A percentile compares a stretch with the other conserved stretches of the same genome.
Evolutionary conservation across 2,888 invertebrate species (phyloP).

Genomic region (Mesorhabditis belari): DNA sequence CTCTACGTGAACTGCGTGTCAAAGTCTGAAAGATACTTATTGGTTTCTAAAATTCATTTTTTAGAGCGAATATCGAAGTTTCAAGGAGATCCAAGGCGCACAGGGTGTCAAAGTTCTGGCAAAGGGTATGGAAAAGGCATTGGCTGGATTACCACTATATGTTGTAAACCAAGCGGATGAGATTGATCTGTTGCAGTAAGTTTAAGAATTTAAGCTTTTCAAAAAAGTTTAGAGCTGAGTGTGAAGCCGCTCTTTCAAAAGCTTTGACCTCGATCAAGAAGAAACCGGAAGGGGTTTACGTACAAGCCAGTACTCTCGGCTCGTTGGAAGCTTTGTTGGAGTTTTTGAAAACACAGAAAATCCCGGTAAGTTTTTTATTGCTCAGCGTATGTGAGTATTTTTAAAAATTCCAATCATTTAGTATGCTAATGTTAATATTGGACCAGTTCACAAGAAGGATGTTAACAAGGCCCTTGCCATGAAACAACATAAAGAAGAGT

Average conservation of each 20-base stretch:
- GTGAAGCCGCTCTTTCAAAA: slow-evolving; percentile 75
- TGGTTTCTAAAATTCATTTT: slow-evolving; percentile 1
- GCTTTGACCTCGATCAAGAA: slow-evolving; percentile 86
- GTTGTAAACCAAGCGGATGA: slow-evolving; percentile 90
- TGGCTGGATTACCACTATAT: slow-evolving; percentile 83
- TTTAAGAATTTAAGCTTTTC: neutral
- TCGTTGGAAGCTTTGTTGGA: slow-evolving; percentile 92
- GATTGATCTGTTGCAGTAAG: slow-evolving; percentile 70
- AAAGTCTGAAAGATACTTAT: slow-evolving; percentile 67
- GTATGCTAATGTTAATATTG: slow-evolving; percentile 96
- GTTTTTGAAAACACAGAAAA: slow-evolving; percentile 81
- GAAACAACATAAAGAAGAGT: slow-evolving; percentile 94
- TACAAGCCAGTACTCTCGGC: slow-evolving; percentile 98
- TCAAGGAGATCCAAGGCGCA: slow-evolving; percentile 87
- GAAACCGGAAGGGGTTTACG: slow-evolving; percentile 86
- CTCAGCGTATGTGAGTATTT: neutral
- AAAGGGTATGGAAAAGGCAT: slow-evolving; percentile 78
- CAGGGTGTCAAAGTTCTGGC: slow-evolving; percentile 98
- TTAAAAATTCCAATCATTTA: slow-evolving; percentile 59
- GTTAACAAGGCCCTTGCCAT: slow-evolving; percentile 99
- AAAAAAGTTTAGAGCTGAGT: slow-evolving; percentile 65
- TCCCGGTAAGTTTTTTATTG: slow-evolving; percentile 70
- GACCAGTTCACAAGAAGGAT: slow-evolving; percentile 96
- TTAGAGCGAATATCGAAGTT: slow-evolving; percentile 71
- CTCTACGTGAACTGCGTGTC: slow-evolving; percentile 89